Evolutionary conservation across 1,140 invertebrate species (phyloP), one percentile per base, ranked within the genome.

Genomic region (Orius laevigatus): DNA sequence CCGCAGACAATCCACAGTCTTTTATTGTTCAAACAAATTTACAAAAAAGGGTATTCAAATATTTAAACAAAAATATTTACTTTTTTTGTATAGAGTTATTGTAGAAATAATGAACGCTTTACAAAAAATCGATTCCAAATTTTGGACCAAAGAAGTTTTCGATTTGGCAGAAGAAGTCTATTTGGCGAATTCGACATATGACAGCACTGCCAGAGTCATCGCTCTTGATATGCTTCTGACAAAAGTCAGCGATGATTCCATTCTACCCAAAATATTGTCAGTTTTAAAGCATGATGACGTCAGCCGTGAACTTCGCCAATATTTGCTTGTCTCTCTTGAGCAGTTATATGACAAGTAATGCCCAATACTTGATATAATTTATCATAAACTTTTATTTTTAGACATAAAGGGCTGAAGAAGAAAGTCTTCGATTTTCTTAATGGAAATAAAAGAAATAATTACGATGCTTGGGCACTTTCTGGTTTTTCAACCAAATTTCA

Each of bases 401-500:
- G 47, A 53, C 5, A 60, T 66, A 8, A 49, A 78, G 0, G 55
- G 58, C 9, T 38, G 59, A 1, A 65, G 70, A 3, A 56, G 74
- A 8, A 56, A 49, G 8, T 56, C 53, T 3, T 62, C 25, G 25
- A 25, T 43, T 43, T 5, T 43, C 11, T 25, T 4, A 25, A 43
- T 16, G 16, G n/a, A 43, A 39, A 39, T 14, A 25, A 3, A 25
- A n/a, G 25, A 8, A 25, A 25, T 25, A 25, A 25, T 8, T 86
- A 84, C 57, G 63, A 81, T 55, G 65, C 73, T 15, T 59, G 81
- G 45, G 69, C 71, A 11, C 75, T 76, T 49, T 70, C 69, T 57
- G 82, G 82, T 10, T 62, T 85, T 0, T 81, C 81, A 9, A 81
- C 79, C 0, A 79, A 78, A 1, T 74, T 85, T 36, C 71, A 69